Evolutionary conservation across 2,888 invertebrate genomes (phyloP).

Genomic region (Acronicta leporina): DNA sequence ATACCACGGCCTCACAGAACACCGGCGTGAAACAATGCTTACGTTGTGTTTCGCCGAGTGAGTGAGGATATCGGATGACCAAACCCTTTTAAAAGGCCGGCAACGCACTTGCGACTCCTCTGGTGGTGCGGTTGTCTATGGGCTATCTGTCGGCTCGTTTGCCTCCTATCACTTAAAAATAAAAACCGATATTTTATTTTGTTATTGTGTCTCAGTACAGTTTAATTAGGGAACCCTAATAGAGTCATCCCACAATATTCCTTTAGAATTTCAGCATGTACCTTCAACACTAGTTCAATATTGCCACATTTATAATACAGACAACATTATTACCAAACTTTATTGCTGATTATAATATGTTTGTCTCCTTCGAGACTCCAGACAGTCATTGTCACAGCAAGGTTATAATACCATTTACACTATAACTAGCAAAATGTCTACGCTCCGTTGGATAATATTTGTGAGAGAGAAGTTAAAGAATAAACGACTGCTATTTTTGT

Average conservation of each 20-base stretch:
- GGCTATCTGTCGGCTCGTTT: no score
- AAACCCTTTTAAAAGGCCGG: no score
- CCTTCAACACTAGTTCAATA: conserved; percentile 18
- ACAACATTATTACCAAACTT: conserved; percentile 28
- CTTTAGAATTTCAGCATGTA: background rate
- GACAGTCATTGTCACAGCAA: conserved; percentile 49
- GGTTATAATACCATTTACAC: conserved; percentile 35
- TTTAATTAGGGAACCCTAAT: no score
- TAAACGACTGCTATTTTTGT: conserved; percentile 15
- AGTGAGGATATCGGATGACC: no score
- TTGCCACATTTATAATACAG: conserved; percentile 24
- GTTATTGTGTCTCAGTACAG: no score
- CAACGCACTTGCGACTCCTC: no score
- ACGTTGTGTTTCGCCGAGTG: no score
- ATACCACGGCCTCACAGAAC: no score
- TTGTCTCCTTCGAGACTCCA: conserved; percentile 41
- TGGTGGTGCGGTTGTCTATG: no score
- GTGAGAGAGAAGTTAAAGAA: conserved; percentile 13
- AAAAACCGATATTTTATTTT: no score
- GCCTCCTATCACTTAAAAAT: no score
- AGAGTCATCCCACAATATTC: background rate
- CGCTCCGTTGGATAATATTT: conserved; percentile 18
- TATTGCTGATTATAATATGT: conserved; percentile 48
- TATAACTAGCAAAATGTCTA: conserved; percentile 22
- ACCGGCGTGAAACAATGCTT: no score